These are phyloP conservation scores for Heliconius melpomene DNA, from an alignment of 1,140 invertebrate genomes.

Conservation along the genomic window DNA sequence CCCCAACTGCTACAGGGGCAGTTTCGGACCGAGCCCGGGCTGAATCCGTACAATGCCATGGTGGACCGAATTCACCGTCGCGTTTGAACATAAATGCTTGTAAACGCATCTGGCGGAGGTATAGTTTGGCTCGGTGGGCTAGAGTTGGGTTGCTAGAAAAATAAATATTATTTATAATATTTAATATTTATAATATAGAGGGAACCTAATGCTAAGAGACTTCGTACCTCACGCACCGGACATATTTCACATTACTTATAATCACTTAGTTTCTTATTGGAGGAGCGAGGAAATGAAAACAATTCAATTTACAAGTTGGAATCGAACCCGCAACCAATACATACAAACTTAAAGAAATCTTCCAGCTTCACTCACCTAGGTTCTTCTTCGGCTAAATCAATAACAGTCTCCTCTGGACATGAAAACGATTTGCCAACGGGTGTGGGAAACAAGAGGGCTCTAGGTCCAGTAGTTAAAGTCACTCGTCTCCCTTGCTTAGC, in stretches of 20 bases:
- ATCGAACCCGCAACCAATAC: no score
- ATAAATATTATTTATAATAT: not conserved
- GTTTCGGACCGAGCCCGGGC: conserved; percentile 87
- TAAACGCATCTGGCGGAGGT: conserved; percentile 81
- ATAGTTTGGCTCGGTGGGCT: conserved; percentile 80
- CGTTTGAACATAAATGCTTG: conserved; percentile 84
- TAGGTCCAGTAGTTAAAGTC: conserved; percentile 82
- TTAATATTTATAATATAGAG: no score
- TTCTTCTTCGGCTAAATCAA: conserved; percentile 80
- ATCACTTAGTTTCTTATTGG: no score
- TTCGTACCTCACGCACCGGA: no score
- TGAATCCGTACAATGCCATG: conserved; percentile 81
- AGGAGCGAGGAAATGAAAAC: no score
- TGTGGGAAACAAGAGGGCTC: conserved; percentile 88
- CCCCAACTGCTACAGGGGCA: conserved; percentile 92
- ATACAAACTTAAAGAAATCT: no score
- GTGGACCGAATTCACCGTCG: conserved; percentile 81
- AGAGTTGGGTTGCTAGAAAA: conserved; percentile 51
- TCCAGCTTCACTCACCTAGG: conserved; percentile 53
- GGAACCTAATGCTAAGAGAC: no score
- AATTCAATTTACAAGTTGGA: no score
- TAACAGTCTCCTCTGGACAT: conserved; percentile 86
- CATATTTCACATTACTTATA: no score
- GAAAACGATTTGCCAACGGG: conserved; percentile 92
- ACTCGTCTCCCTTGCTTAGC: conserved; percentile 77